phyloP scores from a whole-genome alignment of 2,888 invertebrate genomes.

The Cyaniris semiargus region DNA sequence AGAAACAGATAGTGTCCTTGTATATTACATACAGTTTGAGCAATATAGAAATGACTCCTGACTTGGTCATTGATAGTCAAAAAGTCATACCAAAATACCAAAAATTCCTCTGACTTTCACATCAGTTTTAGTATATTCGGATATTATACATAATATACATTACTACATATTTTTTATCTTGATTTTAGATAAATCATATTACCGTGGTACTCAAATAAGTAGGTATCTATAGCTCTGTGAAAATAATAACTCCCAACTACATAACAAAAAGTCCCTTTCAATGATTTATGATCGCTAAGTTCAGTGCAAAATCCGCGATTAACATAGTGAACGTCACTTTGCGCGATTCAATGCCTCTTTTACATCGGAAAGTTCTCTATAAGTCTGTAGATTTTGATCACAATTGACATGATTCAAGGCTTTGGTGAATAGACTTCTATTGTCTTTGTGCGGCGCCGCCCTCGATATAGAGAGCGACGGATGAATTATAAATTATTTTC shows the following conservation, averaged over 20 bases:
- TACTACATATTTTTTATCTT: no score
- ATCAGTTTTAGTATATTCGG: no score
- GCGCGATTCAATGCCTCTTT: conserved; percentile 12
- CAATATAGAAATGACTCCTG: no score
- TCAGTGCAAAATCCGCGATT: conserved; percentile 13
- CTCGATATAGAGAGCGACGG: conserved; percentile 2
- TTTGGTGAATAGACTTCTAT: conserved; percentile 23
- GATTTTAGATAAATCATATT: no score
- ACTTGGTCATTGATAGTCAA: no score
- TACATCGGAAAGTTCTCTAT: conserved; percentile 25
- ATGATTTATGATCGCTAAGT: not conserved
- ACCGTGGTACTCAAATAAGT: no score
- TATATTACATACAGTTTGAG: no score
- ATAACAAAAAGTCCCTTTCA: not conserved
- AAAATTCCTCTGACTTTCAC: no score
- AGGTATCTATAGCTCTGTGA: no score
- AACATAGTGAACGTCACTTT: conserved; percentile 21
- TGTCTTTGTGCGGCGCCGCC: conserved; percentile 26
- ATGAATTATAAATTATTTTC: not conserved
- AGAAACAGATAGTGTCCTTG: not conserved
- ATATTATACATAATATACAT: no score
- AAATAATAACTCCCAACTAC: not conserved
- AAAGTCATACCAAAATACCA: no score
- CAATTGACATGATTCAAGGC: conserved; percentile 30
- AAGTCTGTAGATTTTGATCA: conserved; percentile 29